Evolutionary conservation across 2,888 invertebrate species (phyloP), one percentile per base, ranked within the genome.

Genomic region (Agrilus cyanescens): DNA sequence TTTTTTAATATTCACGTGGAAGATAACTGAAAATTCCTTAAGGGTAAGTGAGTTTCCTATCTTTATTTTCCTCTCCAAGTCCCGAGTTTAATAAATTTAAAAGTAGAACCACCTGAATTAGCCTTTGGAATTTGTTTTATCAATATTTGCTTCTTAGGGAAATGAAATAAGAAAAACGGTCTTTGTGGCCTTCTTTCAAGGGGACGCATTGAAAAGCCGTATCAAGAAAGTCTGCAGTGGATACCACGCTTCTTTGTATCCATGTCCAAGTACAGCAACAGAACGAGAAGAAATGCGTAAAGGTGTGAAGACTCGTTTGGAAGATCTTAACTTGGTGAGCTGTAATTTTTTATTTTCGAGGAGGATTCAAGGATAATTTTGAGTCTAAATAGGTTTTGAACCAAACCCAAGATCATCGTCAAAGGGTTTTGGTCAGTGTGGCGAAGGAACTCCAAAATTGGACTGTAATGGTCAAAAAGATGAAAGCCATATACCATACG

Each of bases 401-500:
- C 55, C 88, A 90, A 70, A 90, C 90, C 0, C 82, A 85, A 61
- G 87, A 93, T 58, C 91, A 93, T 63, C 75, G 89, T 38, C 84
- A 87, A 53, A 69, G 89, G 12, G 87, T 93, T 0, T 69, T 93
- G 30, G 77, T 85, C 1, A 85, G 84, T 50, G 90, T 90, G 2
- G 88, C 89, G 1, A 81, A 86, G 53, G 87, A 90, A 63, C 73
- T 93, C 52, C 85, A 86, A 58, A 84, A 84, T 41, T 93, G 91
- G 91, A 80, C 80, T 66, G 78, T 88, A 37, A 87, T 84, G 62
- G 88, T 89, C 12, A 72, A 82, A 14, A 88, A 88, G 61, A 87
- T 89, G 73, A 95, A 95, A 63, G 91, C 93, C 3, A 91, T 94
- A 59, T 95, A 93, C 67, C 89, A 93, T 62, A 90, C 87, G 0